Percentiles rank a stretch among this genome's conserved stretches.
phyloP scores from a whole-genome alignment of 2,113 vertebrate genomes.

The Ariopsis seemanni region DNA sequence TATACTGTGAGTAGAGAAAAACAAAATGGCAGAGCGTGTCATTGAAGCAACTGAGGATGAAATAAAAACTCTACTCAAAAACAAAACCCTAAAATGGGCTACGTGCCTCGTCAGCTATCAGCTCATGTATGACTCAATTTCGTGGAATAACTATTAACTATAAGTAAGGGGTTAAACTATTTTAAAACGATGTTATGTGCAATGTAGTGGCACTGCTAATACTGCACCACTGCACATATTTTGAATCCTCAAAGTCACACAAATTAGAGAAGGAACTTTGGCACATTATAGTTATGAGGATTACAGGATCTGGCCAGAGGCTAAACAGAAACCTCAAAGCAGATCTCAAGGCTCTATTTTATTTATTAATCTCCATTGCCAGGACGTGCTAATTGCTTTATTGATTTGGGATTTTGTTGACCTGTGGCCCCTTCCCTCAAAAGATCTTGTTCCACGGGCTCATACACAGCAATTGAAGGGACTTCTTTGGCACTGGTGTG shows the following conservation, averaged over 20 bases:
- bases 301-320: constrained; percentile 39
- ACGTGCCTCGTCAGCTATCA: too few species aligned
- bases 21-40: too few species aligned
- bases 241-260: not conserved
- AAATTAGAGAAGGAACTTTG: not conserved
- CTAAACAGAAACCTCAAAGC: constrained; percentile 50
- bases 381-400: constrained; percentile 73
- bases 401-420: constrained; percentile 69
- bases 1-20: too few species aligned
- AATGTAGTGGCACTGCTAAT: not conserved
- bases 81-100: too few species aligned
- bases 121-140: too few species aligned
- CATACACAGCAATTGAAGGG: constrained; percentile 20
- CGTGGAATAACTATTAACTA: too few species aligned
- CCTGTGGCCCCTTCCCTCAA: constrained; percentile 32
- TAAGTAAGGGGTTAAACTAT: not conserved
- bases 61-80: too few species aligned
- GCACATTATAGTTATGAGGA: not conserved
- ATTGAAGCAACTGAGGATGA: too few species aligned
- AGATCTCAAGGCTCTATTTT: constrained; percentile 55
- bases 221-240: not conserved
- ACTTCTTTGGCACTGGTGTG: constrained; percentile 28
- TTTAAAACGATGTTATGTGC: not conserved
- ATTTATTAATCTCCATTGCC: constrained; percentile 61
- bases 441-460: constrained; percentile 41